Base-by-base conservation (phyloP, 1,140 invertebrate species). In the Drosophila punjabiensis region DNA sequence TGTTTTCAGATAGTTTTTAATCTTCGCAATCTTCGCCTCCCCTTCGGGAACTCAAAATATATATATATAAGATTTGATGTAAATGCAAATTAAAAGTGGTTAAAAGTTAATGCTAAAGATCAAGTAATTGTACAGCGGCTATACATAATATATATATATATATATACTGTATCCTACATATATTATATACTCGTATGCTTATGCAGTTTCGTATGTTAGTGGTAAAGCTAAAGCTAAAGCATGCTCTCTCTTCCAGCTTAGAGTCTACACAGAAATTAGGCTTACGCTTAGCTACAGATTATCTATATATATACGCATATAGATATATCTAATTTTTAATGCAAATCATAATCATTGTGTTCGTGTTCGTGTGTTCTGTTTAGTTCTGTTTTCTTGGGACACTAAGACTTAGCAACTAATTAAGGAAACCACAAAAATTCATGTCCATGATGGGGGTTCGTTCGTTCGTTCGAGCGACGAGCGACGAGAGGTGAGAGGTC, bases 381-480 rank as follows among this genome's bases (percentile, higher is more conserved):
- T 53, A 48, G 35, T 41, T 69, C 35, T 28, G 13, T 50, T 50
- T 39, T 33, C 7, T 35, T 20, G 39, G 74, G 56, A 76, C 28
- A 24, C 24, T 50, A 32, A 4, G 50, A 73, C 85, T 88, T 88
- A 88, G 70, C 61, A 45, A 73, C 85, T 88, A 88, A 73, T 89
- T 88, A 88, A 88, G 85, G 83, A 87, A 87, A 87, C 83, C 84
- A 87, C 76, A 82, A 74, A 83, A 79, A 82, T 79, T 81, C 77
- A 76, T 78, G 61, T 82, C 67, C 50, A 68, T 64, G 60, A 18
- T 32, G 41, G 41, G 35, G 33, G 33, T 33, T 73, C 52, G n/a
- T n/a, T n/a, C n/a, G n/a, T n/a, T n/a, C n/a, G n/a, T n/a, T n/a
- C n/a, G n/a, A n/a, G n/a, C n/a, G n/a, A n/a, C 52, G 58, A 63